Evolutionary conservation across 2,113 vertebrate species (phyloP).

Genomic region (Phyllostomus hastatus): DNA sequence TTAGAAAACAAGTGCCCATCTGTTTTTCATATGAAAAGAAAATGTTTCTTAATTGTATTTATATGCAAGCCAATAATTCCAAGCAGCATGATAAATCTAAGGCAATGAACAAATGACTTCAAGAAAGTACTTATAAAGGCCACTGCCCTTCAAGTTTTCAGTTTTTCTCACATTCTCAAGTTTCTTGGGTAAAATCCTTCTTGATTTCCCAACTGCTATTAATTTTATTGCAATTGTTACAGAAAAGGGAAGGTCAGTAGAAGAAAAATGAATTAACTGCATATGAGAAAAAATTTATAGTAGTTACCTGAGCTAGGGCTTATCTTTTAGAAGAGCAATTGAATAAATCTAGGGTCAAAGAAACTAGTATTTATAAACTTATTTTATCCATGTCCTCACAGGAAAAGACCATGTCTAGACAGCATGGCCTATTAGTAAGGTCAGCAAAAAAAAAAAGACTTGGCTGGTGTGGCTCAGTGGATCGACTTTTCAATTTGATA

Average conservation of each 20-base stretch:
- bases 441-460: background rate
- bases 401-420: background rate
- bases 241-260: slow-evolving; percentile 6
- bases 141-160: background rate
- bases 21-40: slow-evolving; percentile 71
- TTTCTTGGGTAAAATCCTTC: slow-evolving; percentile 30
- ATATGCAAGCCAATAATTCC: slow-evolving; percentile 66
- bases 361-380: background rate
- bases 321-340: slow-evolving; percentile 36
- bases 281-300: background rate
- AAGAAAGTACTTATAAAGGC: slow-evolving; percentile 48
- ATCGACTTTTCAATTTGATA: background rate
- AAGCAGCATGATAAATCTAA: slow-evolving; percentile 59
- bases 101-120: slow-evolving; percentile 60
- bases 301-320: background rate
- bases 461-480: no score
- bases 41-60: slow-evolving; percentile 70
- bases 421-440: background rate
- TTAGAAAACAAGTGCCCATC: slow-evolving; percentile 75
- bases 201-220: slow-evolving; percentile 39
- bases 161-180: slow-evolving; percentile 30
- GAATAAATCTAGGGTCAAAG: background rate
- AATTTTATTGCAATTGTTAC: slow-evolving; percentile 25
- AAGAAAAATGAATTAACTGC: slow-evolving; percentile 19
- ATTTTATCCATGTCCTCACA: slow-evolving; percentile 9